Conservation (phyloP, 2,113 vertebrate genomes). For the Oreochromis tanganicae region DNA sequence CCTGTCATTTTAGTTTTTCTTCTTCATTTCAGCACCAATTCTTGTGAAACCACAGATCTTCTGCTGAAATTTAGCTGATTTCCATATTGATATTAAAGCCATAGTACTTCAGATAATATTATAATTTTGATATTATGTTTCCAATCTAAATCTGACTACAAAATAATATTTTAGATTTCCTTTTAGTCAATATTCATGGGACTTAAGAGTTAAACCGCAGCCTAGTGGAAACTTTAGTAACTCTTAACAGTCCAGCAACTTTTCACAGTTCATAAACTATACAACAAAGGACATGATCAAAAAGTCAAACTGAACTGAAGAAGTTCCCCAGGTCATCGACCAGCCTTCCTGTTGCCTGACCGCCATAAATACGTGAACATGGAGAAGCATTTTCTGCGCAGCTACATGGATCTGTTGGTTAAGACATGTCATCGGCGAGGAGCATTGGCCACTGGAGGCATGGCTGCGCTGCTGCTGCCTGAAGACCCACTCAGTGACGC, state of each 20-base stretch:
- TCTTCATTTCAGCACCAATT: background rate
- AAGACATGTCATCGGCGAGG: conserved; percentile 65
- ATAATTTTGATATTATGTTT: background rate
- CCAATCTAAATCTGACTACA: background rate
- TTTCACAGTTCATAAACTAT: background rate
- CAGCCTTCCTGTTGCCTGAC: conserved; percentile 76
- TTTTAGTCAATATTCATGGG: background rate
- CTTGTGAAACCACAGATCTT: background rate
- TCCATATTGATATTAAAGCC: background rate
- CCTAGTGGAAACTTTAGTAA: background rate
- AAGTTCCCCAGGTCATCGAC: conserved; percentile 44
- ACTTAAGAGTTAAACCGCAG: background rate
- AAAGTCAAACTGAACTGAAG: background rate
- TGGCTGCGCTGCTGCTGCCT: conserved; percentile 67
- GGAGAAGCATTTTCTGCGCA: conserved; percentile 75
- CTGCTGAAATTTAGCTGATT: background rate
- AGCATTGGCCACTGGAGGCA: conserved; percentile 74
- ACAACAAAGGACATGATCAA: background rate
- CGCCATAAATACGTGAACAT: conserved; percentile 79
- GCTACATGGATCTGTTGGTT: conserved; percentile 72
- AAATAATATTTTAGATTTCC: background rate
- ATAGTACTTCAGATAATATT: background rate
- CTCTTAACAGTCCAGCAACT: background rate
- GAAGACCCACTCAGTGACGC: conserved; percentile 24
- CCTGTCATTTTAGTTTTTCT: background rate